Percentiles rank a stretch among this genome's conserved stretches.
Evolutionary conservation across 2,113 vertebrate genomes (phyloP).

Genomic region (Rhadina sibilatrix): DNA sequence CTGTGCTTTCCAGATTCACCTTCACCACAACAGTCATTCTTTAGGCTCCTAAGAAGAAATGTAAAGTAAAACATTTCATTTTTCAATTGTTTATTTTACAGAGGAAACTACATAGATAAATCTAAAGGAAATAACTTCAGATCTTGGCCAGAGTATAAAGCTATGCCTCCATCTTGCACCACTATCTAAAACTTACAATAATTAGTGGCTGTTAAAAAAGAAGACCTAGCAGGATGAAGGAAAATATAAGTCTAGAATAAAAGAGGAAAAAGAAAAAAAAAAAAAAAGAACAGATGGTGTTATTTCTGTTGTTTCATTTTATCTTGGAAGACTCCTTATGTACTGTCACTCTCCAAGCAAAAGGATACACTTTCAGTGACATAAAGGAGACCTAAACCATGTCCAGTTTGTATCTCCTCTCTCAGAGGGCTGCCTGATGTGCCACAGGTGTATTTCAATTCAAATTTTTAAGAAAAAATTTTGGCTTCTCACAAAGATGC

Average conservation of each 20-base stretch:
- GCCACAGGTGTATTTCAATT: not conserved
- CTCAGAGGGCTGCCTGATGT: not conserved
- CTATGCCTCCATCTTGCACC: not conserved
- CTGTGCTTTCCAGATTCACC: not conserved
- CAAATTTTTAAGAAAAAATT: not conserved
- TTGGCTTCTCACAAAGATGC: not conserved
- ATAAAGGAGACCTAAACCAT: not conserved
- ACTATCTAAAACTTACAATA: not conserved
- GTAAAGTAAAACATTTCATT: not conserved
- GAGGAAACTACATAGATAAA: not conserved
- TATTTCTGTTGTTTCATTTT: not conserved
- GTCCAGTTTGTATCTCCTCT: not conserved
- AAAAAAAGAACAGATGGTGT: not conserved
- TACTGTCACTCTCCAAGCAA: not conserved
- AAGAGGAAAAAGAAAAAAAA: not conserved
- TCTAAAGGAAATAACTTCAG: not conserved
- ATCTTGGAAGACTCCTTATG: not conserved
- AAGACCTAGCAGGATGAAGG: not conserved
- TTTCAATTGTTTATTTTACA: not conserved
- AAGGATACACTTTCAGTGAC: not conserved
- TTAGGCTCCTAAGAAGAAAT: not conserved
- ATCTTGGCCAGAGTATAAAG: not conserved
- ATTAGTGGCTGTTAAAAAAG: not conserved
- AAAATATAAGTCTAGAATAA: not conserved
- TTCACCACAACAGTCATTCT: not conserved